Conservation (phyloP, 2,797 vertebrate genomes). For the Potorous gilbertii region DNA sequence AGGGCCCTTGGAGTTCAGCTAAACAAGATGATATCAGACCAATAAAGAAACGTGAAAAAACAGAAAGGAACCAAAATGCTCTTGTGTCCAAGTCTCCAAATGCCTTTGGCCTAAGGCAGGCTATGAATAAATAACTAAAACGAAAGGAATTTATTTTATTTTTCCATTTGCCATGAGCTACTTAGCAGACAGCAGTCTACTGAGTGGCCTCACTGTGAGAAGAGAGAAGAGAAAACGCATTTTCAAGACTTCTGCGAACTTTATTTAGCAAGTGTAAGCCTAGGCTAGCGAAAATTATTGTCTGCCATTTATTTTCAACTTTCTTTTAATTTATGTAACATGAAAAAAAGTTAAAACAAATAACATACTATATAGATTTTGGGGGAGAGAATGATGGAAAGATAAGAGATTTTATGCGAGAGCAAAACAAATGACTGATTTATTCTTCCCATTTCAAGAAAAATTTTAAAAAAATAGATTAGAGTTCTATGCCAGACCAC, state of each 20-base stretch:
- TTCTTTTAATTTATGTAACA: not conserved
- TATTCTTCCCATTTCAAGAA: not conserved
- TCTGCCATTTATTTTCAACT: not conserved
- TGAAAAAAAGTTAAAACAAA: not conserved
- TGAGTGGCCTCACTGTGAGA: not conserved
- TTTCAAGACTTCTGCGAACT: constrained; percentile 10
- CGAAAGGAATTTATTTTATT: not conserved
- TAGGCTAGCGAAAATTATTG: not conserved
- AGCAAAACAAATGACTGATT: not conserved
- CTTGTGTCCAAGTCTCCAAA: not conserved
- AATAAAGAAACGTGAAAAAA: not conserved
- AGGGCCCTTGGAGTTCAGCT: not conserved
- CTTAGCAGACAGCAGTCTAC: not conserved
- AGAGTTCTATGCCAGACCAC: not conserved
- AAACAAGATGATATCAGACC: not conserved
- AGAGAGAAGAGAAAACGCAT: not conserved
- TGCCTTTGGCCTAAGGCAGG: constrained; percentile 23
- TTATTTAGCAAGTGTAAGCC: not conserved
- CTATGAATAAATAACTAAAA: constrained; percentile 6
- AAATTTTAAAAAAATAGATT: not conserved
- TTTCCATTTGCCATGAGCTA: not conserved
- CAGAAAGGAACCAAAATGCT: not conserved
- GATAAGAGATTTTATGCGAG: accelerated
- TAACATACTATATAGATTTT: not conserved
- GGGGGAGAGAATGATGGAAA: not conserved